These are phyloP conservation scores for Troides aeacus DNA, from an alignment of 2,888 invertebrate genomes.

Conservation along the genomic window DNA sequence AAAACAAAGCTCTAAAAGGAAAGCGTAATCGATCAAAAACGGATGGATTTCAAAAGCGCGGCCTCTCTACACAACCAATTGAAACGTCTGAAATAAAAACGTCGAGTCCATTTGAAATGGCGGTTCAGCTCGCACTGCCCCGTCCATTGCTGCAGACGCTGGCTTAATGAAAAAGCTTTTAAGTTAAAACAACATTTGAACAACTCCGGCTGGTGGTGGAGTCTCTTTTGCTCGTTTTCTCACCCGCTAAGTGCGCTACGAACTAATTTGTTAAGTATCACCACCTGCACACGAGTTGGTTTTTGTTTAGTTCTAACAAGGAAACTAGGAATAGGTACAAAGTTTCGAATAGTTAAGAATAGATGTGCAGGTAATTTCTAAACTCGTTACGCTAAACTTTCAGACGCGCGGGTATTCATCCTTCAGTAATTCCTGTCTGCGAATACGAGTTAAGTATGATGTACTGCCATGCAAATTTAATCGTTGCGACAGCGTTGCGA, in stretches of 20 bases:
- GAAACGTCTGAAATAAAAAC: conserved; percentile 20
- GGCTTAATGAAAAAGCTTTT: conserved; percentile 27
- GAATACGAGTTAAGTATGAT: too few relatives aligned
- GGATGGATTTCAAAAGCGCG: conserved; percentile 20
- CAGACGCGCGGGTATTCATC: too few relatives aligned
- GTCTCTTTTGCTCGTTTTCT: conserved; percentile 4
- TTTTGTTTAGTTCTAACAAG: conserved; percentile 3
- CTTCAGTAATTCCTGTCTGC: too few relatives aligned
- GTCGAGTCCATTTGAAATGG: conserved; percentile 12
- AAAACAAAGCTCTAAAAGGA: conserved; percentile 10
- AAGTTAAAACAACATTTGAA: conserved; percentile 17
- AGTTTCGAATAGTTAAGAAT: too few relatives aligned
- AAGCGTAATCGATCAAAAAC: conserved; percentile 21
- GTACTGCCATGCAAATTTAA: too few relatives aligned
- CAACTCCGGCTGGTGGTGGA: conserved; percentile 4
- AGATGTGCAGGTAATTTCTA: too few relatives aligned
- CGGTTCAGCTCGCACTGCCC: conserved; percentile 9
- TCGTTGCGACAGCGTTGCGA: too few relatives aligned
- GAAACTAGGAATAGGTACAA: background rate
- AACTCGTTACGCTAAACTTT: too few relatives aligned
- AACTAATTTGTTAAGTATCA: conserved; percentile 8
- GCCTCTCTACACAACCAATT: conserved; percentile 16
- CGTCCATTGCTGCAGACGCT: conserved; percentile 11
- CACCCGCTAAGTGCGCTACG: conserved; percentile 9
- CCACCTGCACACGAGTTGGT: conserved; percentile 7